Evolutionary conservation across 2,888 invertebrate genomes (phyloP), one percentile per base, ranked within the genome.

Genomic region (Linyphia triangularis): DNA sequence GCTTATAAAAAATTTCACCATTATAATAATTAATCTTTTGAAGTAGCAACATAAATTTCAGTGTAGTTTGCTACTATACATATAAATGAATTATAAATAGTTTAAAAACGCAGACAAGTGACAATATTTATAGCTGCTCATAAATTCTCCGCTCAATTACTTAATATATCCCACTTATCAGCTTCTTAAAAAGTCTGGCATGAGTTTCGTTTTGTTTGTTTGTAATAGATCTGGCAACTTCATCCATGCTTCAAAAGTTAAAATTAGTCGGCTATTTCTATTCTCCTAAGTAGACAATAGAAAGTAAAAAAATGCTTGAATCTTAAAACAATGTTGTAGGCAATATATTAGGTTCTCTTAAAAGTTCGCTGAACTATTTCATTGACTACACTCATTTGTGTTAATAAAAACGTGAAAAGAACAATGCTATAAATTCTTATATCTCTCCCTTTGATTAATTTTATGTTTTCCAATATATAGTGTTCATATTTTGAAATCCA

Each of bases 201-300:
- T 40, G 37, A 24, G 33, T 37, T 26, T 61, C 33, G 24, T 59
- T 61, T 33, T 33, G 37, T 37, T 63, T 26, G 65, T 28, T 65
- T 51, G n/a, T 26, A 51, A 78, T 78, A 65, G 65, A 51, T 78
- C 59, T 82, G 70, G 70, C 59, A 40, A 61, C 40, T 33, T 22
- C 16, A 63, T 24, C 24, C 51, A 19, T 40, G 40, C 63, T 73
- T 63, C 43, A 72, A 43, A 30, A 3, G n/a, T 63, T 83, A 73
- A 83, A 83, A 51, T 30, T 63, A 72, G 83, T 0, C 51, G 22
- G 19, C 61, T 73, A 83, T 51, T 70, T 43, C 22, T n/a, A 30
- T 43, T 63, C 22, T 59, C 13, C 13, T 13, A 19, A 67, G 67
- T n/a, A 67, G 65, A 78, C 77, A 67, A 67, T 67, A 19, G n/a